Evolutionary conservation across 2,113 vertebrate genomes (phyloP).

Genomic region (Oncorhynchus gorbuscha): DNA sequence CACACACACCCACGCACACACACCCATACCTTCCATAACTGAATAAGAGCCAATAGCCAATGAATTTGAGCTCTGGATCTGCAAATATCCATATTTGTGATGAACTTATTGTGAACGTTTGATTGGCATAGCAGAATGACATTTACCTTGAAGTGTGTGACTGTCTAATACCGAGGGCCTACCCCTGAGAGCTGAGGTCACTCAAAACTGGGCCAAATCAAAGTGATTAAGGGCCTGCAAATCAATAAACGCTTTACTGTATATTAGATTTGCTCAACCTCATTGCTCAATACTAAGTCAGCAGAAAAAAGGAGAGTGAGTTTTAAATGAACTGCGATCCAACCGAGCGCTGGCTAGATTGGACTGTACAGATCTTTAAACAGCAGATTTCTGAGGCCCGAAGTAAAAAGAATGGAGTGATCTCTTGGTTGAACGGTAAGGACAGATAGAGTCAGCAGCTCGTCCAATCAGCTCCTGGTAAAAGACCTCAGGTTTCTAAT

Average conservation of each 20-base stretch:
- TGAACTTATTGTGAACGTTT: conserved; percentile 60
- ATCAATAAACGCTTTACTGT: conserved; percentile 72
- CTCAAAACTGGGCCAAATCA: conserved; percentile 72
- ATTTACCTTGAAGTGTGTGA: conserved; percentile 53
- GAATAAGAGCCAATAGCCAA: conserved; percentile 25
- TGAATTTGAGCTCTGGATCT: background rate
- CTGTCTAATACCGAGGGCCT: conserved; percentile 25
- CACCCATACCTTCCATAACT: background rate
- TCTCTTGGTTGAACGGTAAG: conserved; percentile 5
- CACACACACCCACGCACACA: conserved; percentile 8
- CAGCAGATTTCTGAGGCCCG: conserved; percentile 48
- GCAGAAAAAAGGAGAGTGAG: conserved; percentile 61
- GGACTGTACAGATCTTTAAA: conserved; percentile 61
- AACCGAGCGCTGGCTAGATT: conserved; percentile 39
- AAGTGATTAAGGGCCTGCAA: conserved; percentile 73
- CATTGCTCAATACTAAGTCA: conserved; percentile 59
- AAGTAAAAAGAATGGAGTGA: conserved; percentile 50
- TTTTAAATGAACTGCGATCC: conserved; percentile 57
- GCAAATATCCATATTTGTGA: conserved; percentile 62
- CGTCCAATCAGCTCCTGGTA: too few species aligned
- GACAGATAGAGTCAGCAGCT: too few species aligned
- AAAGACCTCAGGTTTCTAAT: too few species aligned
- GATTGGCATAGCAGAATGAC: conserved; percentile 61
- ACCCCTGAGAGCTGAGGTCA: conserved; percentile 66
- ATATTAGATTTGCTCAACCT: conserved; percentile 73